These are phyloP conservation scores for Lemur catta DNA, from an alignment of 2,797 vertebrate genomes.

Conservation along the genomic window DNA sequence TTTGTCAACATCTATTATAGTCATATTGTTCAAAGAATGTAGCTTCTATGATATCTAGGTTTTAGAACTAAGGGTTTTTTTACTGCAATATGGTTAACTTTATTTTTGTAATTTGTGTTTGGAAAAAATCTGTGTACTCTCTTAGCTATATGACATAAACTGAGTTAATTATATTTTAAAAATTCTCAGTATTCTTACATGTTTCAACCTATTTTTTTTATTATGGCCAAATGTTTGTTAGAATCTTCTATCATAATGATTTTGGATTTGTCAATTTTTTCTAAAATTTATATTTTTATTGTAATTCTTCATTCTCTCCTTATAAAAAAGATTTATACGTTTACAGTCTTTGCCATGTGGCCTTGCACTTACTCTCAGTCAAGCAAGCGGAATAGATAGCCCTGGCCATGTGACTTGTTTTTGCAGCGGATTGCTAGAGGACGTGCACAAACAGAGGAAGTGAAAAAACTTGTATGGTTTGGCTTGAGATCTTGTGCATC, in stretches of 20 bases:
- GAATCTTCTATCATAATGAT: neutral
- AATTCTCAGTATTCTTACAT: neutral
- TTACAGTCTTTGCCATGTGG: neutral
- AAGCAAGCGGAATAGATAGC: neutral
- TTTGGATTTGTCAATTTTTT: neutral
- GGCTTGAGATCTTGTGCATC: neutral
- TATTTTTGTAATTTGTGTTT: constrained; percentile 7
- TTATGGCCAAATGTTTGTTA: neutral
- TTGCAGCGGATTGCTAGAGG: neutral
- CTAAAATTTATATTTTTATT: neutral
- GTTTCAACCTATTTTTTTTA: neutral
- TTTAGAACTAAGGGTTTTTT: neutral
- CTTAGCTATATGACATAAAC: neutral
- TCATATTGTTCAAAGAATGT: neutral
- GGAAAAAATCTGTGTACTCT: neutral
- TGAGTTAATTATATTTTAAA: neutral
- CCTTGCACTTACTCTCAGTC: neutral
- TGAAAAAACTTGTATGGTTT: neutral
- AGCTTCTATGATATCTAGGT: neutral
- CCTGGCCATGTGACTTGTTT: neutral
- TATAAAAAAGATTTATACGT: neutral
- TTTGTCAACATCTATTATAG: neutral
- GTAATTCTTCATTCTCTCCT: neutral
- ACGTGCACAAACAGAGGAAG: neutral
- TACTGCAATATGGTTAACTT: neutral